Evolutionary conservation across 2,797 vertebrate species (phyloP), one percentile per base, ranked within the genome.

Genomic region (Coregonus sp.): DNA sequence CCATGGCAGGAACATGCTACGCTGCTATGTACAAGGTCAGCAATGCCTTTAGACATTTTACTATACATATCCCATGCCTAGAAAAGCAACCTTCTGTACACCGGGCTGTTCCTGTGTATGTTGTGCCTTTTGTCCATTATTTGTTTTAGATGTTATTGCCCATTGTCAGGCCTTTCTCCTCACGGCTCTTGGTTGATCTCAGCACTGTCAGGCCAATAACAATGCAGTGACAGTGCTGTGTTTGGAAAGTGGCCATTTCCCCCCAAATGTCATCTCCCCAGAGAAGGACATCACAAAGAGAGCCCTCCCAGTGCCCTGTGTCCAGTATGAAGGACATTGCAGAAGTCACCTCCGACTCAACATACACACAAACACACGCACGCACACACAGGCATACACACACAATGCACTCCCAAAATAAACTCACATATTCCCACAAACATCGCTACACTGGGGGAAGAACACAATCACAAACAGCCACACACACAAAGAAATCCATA

Each of bases 321-420:
- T 81, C 78, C 68, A 52, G 72, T 79, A 80, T 88, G 78, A 89
- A 88, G 86, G 82, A 83, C 86, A 66, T 2, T 33, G 65, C 76
- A 14, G 31, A 31, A 52, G 20, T 18, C 20, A 40, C 50, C 56
- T 68, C 18, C 70, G 20, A 70, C 7, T 33, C 18, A 65, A 12
- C 66, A 37, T 70, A 12, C 35, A 29, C 68, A n/a, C 67, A 40
- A 16, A 69, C 33, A 16, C 66, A 35, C 33, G 4, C 33, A 35
- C 4, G 40, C 40, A 47, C 40, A 47, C 40, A 47, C 40, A 47
- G 40, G 40, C 40, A 12, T 47, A 12, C 40, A 47, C 40, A 47
- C 9, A 47, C 37, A 40, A 35, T 3, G 37, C 33, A 6, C 35
- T 35, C 56, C 70, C 29, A 37, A 73, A 73, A 63, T 50, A 40